Conservation (phyloP, 2,113 vertebrate species). For the Solea solea region DNA sequence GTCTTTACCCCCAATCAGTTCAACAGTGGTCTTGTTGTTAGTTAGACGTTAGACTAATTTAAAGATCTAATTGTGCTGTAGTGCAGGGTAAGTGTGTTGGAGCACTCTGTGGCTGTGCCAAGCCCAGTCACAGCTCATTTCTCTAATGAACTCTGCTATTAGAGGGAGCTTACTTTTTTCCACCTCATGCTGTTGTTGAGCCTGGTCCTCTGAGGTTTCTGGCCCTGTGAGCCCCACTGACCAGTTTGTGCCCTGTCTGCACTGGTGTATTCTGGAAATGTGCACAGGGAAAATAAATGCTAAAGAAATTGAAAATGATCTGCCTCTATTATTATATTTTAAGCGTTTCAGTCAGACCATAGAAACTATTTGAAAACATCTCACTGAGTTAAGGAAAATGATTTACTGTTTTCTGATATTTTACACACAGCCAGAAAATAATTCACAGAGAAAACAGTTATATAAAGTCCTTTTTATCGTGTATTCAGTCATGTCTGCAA, state of each 20-base stretch:
- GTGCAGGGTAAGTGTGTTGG: slow-evolving; percentile 52
- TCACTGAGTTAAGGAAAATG: too few relatives aligned
- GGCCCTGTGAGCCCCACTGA: slow-evolving; percentile 42
- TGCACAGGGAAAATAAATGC: neutral
- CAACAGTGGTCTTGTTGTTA: slow-evolving; percentile 33
- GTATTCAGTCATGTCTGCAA: too few relatives aligned
- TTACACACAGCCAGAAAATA: too few relatives aligned
- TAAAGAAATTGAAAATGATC: too few relatives aligned
- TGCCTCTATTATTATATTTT: too few relatives aligned
- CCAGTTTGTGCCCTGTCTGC: slow-evolving; percentile 37
- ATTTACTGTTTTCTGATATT: too few relatives aligned
- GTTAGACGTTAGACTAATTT: slow-evolving; percentile 31
- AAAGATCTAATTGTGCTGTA: slow-evolving; percentile 47
- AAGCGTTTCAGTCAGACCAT: too few relatives aligned
- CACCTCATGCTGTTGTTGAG: slow-evolving; percentile 66
- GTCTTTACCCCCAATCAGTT: slow-evolving; percentile 11
- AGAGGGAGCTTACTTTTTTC: slow-evolving; percentile 46
- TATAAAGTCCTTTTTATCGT: too few relatives aligned
- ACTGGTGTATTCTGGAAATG: slow-evolving; percentile 11
- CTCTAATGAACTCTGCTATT: slow-evolving; percentile 67
- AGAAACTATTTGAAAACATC: too few relatives aligned
- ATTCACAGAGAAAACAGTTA: too few relatives aligned
- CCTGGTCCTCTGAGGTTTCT: slow-evolving; percentile 50
- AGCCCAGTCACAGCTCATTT: slow-evolving; percentile 66
- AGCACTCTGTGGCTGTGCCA: slow-evolving; percentile 28